These are phyloP conservation scores for Strigops habroptila DNA, from an alignment of 2,113 vertebrate species.

Conservation along the genomic window DNA sequence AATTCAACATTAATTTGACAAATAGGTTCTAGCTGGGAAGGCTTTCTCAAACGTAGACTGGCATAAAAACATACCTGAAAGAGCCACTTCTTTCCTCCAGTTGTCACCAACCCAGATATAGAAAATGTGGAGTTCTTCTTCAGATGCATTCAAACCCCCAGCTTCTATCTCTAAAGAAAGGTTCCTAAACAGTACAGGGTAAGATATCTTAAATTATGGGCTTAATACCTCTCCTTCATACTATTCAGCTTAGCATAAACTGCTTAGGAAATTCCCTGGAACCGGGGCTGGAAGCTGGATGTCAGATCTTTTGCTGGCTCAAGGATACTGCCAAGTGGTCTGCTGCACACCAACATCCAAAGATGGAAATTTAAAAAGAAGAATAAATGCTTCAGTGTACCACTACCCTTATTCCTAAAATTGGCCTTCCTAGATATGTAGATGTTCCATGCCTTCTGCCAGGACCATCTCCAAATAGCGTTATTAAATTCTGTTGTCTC, in stretches of 20 bases:
- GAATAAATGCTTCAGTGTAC: constrained; percentile 62
- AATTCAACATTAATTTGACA: constrained; percentile 61
- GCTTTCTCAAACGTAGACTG: constrained; percentile 4
- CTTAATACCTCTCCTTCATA: not conserved
- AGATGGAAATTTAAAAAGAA: constrained; percentile 55
- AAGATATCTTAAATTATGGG: not conserved
- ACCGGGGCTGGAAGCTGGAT: not conserved
- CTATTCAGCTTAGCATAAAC: not conserved
- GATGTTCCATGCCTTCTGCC: constrained; percentile 41
- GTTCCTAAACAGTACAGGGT: not conserved
- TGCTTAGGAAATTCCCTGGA: not conserved
- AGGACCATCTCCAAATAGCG: constrained; percentile 59
- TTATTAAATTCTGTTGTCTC: constrained; percentile 64
- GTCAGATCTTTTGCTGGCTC: constrained; percentile 51
- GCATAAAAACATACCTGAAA: constrained; percentile 8
- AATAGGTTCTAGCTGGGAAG: constrained; percentile 26
- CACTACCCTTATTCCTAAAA: constrained; percentile 5
- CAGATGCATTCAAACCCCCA: not conserved
- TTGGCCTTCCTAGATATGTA: constrained; percentile 32
- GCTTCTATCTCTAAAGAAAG: not conserved
- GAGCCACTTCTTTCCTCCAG: not conserved
- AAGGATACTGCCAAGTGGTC: constrained; percentile 38
- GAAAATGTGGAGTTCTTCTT: not conserved
- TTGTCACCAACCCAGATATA: not conserved
- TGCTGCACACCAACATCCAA: constrained; percentile 56